phyloP scores from a whole-genome alignment of 2,113 vertebrate species.

The Phalacrocorax pelagicus region DNA sequence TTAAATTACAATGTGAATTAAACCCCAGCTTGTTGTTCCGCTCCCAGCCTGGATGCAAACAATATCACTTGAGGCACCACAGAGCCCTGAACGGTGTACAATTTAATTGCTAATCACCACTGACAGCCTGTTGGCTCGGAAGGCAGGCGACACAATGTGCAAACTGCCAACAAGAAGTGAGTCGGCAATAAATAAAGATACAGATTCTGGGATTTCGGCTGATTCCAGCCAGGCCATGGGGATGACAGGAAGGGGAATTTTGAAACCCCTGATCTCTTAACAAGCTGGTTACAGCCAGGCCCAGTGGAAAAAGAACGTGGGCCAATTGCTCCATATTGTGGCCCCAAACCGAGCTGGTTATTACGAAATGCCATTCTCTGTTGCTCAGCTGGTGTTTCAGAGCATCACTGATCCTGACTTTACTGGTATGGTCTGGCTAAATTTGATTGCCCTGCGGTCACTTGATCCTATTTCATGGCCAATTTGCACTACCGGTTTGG shows the following conservation, averaged over 20 bases:
- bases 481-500: background rate
- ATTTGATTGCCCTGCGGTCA: background rate
- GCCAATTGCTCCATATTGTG: background rate
- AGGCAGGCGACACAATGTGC: background rate
- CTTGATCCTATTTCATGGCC: background rate
- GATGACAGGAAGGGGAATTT: background rate
- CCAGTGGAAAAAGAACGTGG: background rate
- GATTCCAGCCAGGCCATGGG: background rate
- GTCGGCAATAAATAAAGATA: slow-evolving; percentile 5
- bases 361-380: background rate
- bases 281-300: background rate
- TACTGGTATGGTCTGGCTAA: background rate
- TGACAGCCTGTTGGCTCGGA: background rate
- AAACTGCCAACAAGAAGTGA: background rate
- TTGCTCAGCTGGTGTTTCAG: background rate
- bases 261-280: background rate
- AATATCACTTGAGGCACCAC: background rate
- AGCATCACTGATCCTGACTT: background rate
- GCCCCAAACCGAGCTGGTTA: background rate
- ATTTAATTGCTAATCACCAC: slow-evolving; percentile 15
- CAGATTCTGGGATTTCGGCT: background rate
- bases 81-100: background rate
- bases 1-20: background rate
- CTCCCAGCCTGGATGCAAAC: background rate
- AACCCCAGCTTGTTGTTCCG: background rate